Percentiles rank a stretch among this genome's conserved stretches.
phyloP scores from a whole-genome alignment of 2,888 invertebrate genomes.

The Lumbricus terrestris region DNA sequence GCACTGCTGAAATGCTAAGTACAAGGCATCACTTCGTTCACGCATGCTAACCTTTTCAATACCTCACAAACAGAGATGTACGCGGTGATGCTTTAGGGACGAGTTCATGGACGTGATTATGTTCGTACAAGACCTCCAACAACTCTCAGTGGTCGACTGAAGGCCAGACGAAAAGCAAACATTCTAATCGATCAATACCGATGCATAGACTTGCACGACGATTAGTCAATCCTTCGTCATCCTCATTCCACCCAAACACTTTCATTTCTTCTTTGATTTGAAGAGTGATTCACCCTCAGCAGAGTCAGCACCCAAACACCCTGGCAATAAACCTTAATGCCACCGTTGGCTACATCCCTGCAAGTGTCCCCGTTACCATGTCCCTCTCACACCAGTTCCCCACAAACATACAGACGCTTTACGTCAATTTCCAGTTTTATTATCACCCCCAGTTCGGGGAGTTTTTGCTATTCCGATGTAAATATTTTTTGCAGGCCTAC shows the following conservation, averaged over 20 bases:
- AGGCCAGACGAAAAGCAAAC: neutral
- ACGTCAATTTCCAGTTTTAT: neutral
- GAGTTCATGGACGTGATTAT: neutral
- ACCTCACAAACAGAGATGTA: neutral
- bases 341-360: neutral
- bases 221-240: constrained; percentile 3
- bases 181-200: neutral
- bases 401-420: neutral
- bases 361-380: neutral
- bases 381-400: neutral
- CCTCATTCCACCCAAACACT: neutral
- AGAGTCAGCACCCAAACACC: neutral
- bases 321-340: neutral
- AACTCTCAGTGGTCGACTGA: neutral
- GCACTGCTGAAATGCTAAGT: no score
- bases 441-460: neutral
- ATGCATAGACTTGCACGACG: neutral
- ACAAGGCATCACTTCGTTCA: no score
- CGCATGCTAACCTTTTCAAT: no score
- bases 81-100: neutral
- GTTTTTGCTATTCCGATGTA: neutral
- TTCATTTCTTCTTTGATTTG: neutral
- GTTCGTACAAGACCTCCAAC: neutral
- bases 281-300: neutral
- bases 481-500: no score